Conservation (phyloP, 2,888 invertebrate species). For the Seira ritae region DNA sequence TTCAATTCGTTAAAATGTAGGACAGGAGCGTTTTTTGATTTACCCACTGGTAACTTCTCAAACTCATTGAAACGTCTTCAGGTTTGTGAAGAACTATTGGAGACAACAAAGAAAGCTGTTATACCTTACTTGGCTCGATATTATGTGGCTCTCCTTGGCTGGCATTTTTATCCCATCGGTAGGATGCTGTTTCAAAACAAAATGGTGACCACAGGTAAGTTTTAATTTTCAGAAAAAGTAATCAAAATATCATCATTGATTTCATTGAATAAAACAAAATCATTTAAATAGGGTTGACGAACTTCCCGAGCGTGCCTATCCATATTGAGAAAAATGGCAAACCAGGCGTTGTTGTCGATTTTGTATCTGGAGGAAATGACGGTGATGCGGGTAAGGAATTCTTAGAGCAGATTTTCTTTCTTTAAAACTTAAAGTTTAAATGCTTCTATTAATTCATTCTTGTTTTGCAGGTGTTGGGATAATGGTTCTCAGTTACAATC, state of each 20-base stretch:
- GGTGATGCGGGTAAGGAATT: neutral
- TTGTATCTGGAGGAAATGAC: neutral
- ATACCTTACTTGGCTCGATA: neutral
- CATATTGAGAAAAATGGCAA: neutral
- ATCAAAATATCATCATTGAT: no score
- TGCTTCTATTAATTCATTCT: neutral
- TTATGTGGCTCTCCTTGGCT: neutral
- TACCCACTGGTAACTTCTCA: neutral
- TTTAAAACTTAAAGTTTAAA: neutral
- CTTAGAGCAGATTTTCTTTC: neutral
- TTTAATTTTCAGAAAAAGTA: no score
- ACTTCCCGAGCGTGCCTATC: constrained; percentile 19
- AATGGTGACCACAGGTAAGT: neutral
- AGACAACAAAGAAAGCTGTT: constrained; percentile 14
- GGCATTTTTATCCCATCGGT: neutral
- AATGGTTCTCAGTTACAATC: constrained; percentile 48
- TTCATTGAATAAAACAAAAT: no score
- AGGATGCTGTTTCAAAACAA: neutral
- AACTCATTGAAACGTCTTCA: neutral
- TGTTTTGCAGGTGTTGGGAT: constrained; percentile 24
- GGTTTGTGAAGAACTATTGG: constrained; percentile 1
- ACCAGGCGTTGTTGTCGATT: constrained; percentile 13
- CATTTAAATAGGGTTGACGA: neutral
- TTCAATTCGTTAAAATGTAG: constrained; percentile 7
- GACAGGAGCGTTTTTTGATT: constrained; percentile 12